phyloP scores from a whole-genome alignment of 2,113 vertebrate species.

The Forbesichthys papilliferus region DNA sequence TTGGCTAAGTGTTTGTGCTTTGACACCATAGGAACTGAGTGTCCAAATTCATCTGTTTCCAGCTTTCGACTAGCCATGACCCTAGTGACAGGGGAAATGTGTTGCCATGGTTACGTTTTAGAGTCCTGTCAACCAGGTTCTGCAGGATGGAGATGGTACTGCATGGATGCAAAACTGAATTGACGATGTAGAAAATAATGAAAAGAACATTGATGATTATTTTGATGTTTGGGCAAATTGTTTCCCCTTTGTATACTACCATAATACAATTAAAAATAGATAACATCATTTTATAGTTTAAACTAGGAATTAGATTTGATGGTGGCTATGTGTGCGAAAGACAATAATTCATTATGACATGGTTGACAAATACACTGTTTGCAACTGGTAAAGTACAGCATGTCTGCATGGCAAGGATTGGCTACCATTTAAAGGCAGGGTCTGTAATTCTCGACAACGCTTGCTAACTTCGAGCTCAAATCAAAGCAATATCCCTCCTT shows the following conservation, averaged over 20 bases:
- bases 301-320: no score
- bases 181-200: neutral
- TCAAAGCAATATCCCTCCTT: no score
- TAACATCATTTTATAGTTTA: no score
- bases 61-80: slow-evolving; percentile 26
- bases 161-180: neutral
- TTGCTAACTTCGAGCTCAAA: no score
- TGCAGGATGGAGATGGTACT: slow-evolving; percentile 14
- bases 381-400: no score
- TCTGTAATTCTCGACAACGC: no score
- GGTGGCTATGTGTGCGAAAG: no score
- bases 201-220: neutral
- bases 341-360: no score
- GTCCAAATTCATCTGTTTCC: slow-evolving; percentile 12
- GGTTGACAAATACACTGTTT: no score
- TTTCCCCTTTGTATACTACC: neutral
- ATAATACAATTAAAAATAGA: neutral
- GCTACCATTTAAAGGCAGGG: no score
- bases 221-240: neutral
- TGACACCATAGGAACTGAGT: slow-evolving; percentile 14
- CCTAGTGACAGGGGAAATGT: slow-evolving; percentile 40
- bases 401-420: no score
- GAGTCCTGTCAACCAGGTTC: slow-evolving; percentile 37
- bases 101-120: slow-evolving; percentile 65
- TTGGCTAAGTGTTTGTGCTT: slow-evolving; percentile 14